Base-by-base conservation (phyloP, 2,113 vertebrate species). In the Oostethus manadensis region DNA sequence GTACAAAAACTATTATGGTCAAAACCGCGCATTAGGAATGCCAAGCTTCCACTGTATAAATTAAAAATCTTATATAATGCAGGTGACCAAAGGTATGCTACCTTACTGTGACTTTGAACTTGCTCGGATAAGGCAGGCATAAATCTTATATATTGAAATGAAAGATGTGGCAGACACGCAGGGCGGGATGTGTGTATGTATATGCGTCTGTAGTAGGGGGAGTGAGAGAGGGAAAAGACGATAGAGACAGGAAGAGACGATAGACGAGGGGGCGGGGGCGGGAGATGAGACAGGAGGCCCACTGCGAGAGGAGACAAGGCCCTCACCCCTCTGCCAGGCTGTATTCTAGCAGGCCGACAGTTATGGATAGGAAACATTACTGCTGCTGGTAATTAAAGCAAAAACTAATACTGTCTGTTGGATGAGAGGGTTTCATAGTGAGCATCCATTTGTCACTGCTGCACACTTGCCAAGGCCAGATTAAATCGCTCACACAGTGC, bases 331-430 rank as follows among this genome's bases (percentile, higher is more conserved):
- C 91, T 92, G 92, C 90, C 91, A 91, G 81, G 89, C 90, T 90
- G 90, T 87, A 93, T 93, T 94, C 93, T 92, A 92, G 92, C 91
- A 81, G 85, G 84, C 59, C 91, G 93, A 97, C 93, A 98, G 94
- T 96, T 96, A 97, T 93, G 91, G 95, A 98, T 95, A 96, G 92
- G 92, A 96, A 93, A 91, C 93, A 95, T 97, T 96, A 96, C 90
- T 71, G 91, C 85, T 89, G 89, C 88, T 90, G 84, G 94, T 97
- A 98, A 97, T 96, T 96, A 97, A 96, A 94, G 93, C 87, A 93
- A 94, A 94, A 97, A 94, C 93, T 97, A 96, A 95, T 93, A 93
- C 92, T 92, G 92, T 92, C 92, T 91, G 88, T 90, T 93, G 93
- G 92, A 93, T 89, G 88, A 83, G 90, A 89, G 89, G 91, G 90